phyloP scores from a whole-genome alignment of 2,797 vertebrate genomes.

The Onychomys torridus region DNA sequence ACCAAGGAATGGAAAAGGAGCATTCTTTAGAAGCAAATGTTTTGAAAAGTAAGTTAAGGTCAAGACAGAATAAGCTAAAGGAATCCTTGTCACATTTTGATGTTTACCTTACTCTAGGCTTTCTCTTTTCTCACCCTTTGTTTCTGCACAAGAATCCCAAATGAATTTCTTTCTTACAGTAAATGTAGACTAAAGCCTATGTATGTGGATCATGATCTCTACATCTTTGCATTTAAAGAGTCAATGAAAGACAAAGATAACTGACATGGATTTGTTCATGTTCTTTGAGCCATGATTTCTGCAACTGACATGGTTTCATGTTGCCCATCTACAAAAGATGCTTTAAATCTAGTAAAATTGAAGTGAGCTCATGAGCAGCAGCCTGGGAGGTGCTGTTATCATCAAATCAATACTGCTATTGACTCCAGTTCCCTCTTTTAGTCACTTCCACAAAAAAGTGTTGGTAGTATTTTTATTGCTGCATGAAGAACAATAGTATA shows the following conservation, averaged over 20 bases:
- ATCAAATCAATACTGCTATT: neutral
- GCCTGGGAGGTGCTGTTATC: neutral
- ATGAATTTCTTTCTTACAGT: slow-evolving; percentile 1
- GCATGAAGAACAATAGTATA: neutral
- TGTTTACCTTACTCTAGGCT: neutral
- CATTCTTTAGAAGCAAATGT: slow-evolving; percentile 57
- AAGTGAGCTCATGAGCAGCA: neutral
- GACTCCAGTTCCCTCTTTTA: neutral
- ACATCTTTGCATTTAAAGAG: slow-evolving; percentile 24
- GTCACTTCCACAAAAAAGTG: neutral
- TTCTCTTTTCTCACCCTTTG: neutral
- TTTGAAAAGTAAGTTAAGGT: slow-evolving; percentile 60
- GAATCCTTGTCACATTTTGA: slow-evolving; percentile 17
- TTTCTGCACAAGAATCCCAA: slow-evolving; percentile 30
- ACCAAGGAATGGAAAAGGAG: slow-evolving; percentile 64
- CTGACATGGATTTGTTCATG: slow-evolving; percentile 5
- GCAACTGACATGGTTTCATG: neutral
- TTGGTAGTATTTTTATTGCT: neutral
- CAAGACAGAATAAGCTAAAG: slow-evolving; percentile 53
- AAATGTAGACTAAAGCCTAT: neutral
- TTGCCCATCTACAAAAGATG: neutral
- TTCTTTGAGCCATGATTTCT: slow-evolving; percentile 7
- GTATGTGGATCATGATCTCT: neutral
- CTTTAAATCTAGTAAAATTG: slow-evolving; percentile 37
- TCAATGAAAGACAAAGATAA: neutral